Evolutionary conservation across 1,140 invertebrate genomes (phyloP).

Genomic region (Aphelenchoides fujianensis): DNA sequence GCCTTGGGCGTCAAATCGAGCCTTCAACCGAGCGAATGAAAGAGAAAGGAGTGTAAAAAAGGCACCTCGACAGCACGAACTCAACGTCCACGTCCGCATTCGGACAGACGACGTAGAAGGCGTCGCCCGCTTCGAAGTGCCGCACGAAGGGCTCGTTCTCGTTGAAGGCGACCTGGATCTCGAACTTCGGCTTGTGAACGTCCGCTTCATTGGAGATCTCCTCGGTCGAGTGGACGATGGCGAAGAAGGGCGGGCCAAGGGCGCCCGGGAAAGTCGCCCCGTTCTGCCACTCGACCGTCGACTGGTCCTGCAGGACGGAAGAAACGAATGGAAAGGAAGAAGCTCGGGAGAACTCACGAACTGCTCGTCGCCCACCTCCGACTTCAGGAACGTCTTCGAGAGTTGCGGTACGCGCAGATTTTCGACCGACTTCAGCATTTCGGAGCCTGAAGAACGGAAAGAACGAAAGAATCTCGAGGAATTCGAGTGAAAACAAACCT

Average conservation of each 20-base stretch:
- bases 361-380: slow-evolving; percentile 28
- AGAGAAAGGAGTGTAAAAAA: slow-evolving; percentile 18
- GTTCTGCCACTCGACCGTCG: slow-evolving; percentile 44
- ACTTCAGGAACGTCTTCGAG: slow-evolving; percentile 32
- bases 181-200: slow-evolving; percentile 34
- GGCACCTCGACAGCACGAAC: slow-evolving; percentile 40
- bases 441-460: slow-evolving; percentile 19
- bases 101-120: slow-evolving; percentile 43
- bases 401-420: slow-evolving; percentile 42
- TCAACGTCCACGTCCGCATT: slow-evolving; percentile 43
- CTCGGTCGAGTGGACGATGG: slow-evolving; percentile 28
- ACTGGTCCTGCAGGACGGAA: not conserved
- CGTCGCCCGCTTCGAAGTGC: slow-evolving; percentile 45
- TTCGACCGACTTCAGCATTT: slow-evolving; percentile 21
- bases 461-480: not conserved
- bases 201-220: slow-evolving; percentile 27
- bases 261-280: slow-evolving; percentile 32
- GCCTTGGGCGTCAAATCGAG: slow-evolving; percentile 49
- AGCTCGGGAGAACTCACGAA: slow-evolving; percentile 19
- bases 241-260: not conserved
- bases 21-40: slow-evolving; percentile 44
- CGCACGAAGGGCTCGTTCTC: slow-evolving; percentile 19
- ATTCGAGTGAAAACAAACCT: not conserved
- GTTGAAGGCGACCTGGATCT: slow-evolving; percentile 42
- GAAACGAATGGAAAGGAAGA: not conserved